phyloP scores from a whole-genome alignment of 1,140 invertebrate species.

The Atopsyche davidsoni region DNA sequence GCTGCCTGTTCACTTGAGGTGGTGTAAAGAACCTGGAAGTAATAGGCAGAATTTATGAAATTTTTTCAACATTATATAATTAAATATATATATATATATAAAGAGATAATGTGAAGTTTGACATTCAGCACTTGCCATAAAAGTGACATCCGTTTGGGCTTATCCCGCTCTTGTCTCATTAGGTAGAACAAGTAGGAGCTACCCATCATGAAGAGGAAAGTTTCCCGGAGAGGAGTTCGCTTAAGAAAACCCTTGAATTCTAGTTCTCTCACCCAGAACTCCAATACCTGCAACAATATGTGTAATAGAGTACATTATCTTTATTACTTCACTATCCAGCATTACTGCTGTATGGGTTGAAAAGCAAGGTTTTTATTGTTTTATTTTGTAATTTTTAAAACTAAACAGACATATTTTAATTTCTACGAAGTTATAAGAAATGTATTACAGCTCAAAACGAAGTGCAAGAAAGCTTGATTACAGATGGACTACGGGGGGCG shows the following conservation, averaged over 20 bases:
- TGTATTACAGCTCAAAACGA: too few relatives aligned
- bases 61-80: background rate
- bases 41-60: background rate
- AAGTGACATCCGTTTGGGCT: slow-evolving; percentile 38
- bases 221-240: slow-evolving; percentile 38
- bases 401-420: too few relatives aligned
- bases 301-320: too few relatives aligned
- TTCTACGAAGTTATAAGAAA: too few relatives aligned
- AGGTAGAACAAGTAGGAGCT: slow-evolving; percentile 46
- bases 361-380: too few relatives aligned
- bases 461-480: too few relatives aligned
- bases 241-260: slow-evolving; percentile 45
- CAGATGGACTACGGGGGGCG: too few relatives aligned
- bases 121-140: slow-evolving; percentile 44
- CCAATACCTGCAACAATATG: slow-evolving; percentile 40
- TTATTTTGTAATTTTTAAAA: too few relatives aligned
- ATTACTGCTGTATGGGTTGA: too few relatives aligned
- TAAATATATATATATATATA: too few relatives aligned
- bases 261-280: slow-evolving; percentile 44
- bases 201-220: slow-evolving; percentile 44
- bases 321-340: too few relatives aligned
- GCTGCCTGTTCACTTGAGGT: slow-evolving; percentile 38
- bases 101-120: too few relatives aligned
- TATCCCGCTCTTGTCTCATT: slow-evolving; percentile 42
- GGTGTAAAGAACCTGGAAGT: slow-evolving; percentile 45